These are phyloP conservation scores for Caloenas nicobarica DNA, from an alignment of 2,113 vertebrate species.

Conservation along the genomic window DNA sequence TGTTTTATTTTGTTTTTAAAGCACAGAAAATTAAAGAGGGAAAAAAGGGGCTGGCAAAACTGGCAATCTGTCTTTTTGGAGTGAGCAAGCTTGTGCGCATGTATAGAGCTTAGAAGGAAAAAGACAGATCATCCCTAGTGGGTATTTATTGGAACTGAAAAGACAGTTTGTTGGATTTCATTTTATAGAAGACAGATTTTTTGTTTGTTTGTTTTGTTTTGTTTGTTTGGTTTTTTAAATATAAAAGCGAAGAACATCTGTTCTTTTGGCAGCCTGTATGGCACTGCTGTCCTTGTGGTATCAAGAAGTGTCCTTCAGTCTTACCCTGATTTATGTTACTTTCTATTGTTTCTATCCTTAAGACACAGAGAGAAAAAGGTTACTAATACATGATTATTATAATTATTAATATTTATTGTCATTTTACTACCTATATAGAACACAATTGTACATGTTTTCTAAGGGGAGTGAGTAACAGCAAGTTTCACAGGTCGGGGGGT, in stretches of 20 bases:
- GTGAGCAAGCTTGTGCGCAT: neutral
- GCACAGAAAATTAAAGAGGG: neutral
- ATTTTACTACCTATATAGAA: neutral
- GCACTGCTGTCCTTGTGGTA: neutral
- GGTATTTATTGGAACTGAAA: neutral
- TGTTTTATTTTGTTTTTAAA: neutral
- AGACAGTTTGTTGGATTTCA: neutral
- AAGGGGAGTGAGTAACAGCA: neutral
- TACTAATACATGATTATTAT: neutral
- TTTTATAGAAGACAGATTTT: neutral
- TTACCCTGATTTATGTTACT: neutral
- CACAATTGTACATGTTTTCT: neutral
- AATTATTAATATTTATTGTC: neutral
- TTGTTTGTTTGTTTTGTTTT: neutral
- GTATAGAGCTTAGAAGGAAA: neutral
- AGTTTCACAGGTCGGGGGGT: neutral
- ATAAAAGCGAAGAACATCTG: constrained; percentile 33
- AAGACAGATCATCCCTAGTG: neutral
- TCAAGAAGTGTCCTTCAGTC: neutral
- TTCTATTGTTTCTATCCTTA: neutral
- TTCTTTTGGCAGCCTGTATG: constrained; percentile 5
- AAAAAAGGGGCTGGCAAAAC: too few relatives aligned
- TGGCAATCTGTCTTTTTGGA: neutral
- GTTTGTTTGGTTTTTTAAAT: too few relatives aligned
- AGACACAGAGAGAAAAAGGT: neutral